Evolutionary conservation across 1,140 invertebrate genomes (phyloP).

Genomic region (Drosophila nasuta): DNA sequence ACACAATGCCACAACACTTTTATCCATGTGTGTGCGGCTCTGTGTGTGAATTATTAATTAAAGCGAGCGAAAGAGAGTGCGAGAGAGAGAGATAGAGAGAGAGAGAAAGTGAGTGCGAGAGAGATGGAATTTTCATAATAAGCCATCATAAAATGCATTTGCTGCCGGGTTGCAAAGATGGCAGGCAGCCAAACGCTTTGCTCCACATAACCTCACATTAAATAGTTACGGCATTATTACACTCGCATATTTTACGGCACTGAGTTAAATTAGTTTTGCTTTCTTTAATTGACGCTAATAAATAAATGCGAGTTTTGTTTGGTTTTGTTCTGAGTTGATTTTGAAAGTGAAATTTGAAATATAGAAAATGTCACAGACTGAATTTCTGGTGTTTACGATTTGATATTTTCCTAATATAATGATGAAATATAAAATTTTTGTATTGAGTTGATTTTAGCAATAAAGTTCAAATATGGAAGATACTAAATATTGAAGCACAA

Average conservation of each 20-base stretch:
- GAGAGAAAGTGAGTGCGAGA: background rate
- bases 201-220: conserved; percentile 1
- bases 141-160: background rate
- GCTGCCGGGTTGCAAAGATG: no score
- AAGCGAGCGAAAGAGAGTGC: conserved; percentile 9
- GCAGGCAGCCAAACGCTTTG: background rate
- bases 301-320: background rate
- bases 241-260: background rate
- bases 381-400: no score
- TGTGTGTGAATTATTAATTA: conserved; percentile 52
- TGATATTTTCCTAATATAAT: no score
- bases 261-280: background rate
- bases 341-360: no score
- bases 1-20: conserved; percentile 47
- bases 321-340: background rate
- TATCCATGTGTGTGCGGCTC: conserved; percentile 39
- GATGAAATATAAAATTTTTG: no score
- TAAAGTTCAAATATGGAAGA: no score
- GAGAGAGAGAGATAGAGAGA: background rate
- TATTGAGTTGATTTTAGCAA: no score
- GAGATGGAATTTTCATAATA: conserved; percentile 5
- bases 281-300: background rate
- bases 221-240: conserved; percentile 1
- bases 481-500: no score
- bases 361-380: no score